Conservation (phyloP, 2,113 vertebrate species). For the Malurus elegans region DNA sequence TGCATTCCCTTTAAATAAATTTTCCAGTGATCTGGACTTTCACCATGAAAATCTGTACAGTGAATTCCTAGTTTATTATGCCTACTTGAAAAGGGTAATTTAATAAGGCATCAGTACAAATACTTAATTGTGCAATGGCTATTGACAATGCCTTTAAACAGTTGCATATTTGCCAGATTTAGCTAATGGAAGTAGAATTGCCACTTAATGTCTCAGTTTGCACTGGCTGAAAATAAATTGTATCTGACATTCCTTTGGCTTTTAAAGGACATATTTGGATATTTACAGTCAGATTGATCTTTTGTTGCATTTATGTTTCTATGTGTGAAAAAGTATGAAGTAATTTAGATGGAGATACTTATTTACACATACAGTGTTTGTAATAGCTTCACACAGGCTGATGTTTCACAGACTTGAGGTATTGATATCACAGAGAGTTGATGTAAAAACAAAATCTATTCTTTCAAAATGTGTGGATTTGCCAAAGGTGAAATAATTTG, state of each 20-base stretch:
- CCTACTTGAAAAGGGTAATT: slow-evolving; percentile 84
- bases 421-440: background rate
- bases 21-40: slow-evolving; percentile 66
- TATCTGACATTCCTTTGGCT: slow-evolving; percentile 79
- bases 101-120: slow-evolving; percentile 89
- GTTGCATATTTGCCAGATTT: slow-evolving; percentile 86
- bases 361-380: slow-evolving; percentile 47
- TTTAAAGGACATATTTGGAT: slow-evolving; percentile 78
- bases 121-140: slow-evolving; percentile 91
- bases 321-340: slow-evolving; percentile 62
- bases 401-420: background rate
- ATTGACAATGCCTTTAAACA: slow-evolving; percentile 92
- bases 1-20: slow-evolving; percentile 74
- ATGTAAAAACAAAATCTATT: background rate
- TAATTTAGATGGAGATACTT: slow-evolving; percentile 65
- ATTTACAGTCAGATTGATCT: slow-evolving; percentile 75
- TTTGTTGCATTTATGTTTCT: slow-evolving; percentile 72
- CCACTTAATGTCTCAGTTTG: slow-evolving; percentile 83
- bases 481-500: background rate
- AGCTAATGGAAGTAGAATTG: slow-evolving; percentile 87
- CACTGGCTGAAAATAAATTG: slow-evolving; percentile 83
- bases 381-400: slow-evolving; percentile 7
- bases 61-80: slow-evolving; percentile 81
- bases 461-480: background rate
- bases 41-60: slow-evolving; percentile 72